Percentiles rank a stretch among this genome's conserved stretches.
Conservation (phyloP, 2,113 vertebrate genomes). For the Laterallus jamaicensis region DNA sequence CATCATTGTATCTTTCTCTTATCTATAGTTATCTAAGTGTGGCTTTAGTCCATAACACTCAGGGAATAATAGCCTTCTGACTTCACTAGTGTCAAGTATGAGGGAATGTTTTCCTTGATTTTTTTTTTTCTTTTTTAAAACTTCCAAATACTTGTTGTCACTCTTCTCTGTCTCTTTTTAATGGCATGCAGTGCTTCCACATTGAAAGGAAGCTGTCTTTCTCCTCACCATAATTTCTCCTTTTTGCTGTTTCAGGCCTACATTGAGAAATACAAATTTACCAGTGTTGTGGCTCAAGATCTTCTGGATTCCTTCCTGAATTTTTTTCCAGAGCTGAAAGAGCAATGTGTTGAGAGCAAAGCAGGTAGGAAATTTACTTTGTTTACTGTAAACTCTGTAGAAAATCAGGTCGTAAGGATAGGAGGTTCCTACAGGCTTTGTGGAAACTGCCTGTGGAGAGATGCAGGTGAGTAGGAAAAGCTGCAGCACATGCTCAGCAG, state of each 20-base stretch:
- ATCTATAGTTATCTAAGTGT: not conserved
- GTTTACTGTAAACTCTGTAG: not conserved
- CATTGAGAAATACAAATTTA: constrained; percentile 92
- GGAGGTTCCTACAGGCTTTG: not conserved
- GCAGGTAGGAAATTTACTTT: constrained; percentile 78
- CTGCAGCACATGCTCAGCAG: not conserved
- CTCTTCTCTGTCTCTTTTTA: not conserved
- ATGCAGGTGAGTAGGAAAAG: not conserved
- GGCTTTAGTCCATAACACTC: not conserved
- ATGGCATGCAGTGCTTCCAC: not conserved
- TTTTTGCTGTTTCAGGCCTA: constrained; percentile 83
- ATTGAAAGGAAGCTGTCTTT: not conserved
- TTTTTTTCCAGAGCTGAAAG: constrained; percentile 91
- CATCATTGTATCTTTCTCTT: not conserved
- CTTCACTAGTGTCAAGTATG: not conserved
- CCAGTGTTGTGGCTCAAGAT: constrained; percentile 91
- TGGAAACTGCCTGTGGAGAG: not conserved
- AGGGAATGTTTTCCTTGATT: not conserved
- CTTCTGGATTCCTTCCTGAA: constrained; percentile 90
- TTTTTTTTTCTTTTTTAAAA: not conserved
- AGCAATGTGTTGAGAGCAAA: constrained; percentile 83
- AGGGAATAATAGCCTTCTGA: not conserved
- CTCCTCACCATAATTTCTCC: not conserved
- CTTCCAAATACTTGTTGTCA: not conserved
- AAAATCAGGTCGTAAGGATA: not conserved